A percentile compares a stretch with the other conserved stretches of the same genome.
phyloP scores from a whole-genome alignment of 2,113 vertebrate genomes.

The Zapus hudsonius region DNA sequence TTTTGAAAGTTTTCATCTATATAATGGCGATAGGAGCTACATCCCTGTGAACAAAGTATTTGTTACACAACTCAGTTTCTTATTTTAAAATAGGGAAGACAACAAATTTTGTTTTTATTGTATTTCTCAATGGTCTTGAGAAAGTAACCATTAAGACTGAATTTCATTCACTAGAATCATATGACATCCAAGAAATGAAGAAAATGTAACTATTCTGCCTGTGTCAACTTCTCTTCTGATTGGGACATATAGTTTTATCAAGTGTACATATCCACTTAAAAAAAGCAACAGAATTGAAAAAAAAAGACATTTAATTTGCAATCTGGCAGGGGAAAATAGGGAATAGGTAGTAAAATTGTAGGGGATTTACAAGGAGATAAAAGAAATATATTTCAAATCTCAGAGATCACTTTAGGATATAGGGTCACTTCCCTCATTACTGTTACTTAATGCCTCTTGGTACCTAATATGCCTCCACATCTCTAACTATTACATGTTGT shows the following conservation, averaged over 20 bases:
- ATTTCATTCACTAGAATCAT: conserved; percentile 15
- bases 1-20: background rate
- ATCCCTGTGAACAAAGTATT: background rate
- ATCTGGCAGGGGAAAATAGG: background rate
- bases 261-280: background rate
- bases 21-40: background rate
- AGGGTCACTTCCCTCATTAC: background rate
- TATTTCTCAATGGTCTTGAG: conserved; percentile 14
- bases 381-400: background rate
- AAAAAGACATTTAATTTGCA: background rate
- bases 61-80: background rate
- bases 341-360: background rate
- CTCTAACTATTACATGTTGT: background rate
- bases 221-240: background rate
- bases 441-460: conserved; percentile 4
- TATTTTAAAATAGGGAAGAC: background rate
- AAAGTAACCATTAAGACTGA: background rate
- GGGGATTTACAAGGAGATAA: background rate
- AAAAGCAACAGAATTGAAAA: background rate
- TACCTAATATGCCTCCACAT: background rate
- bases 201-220: conserved; percentile 42
- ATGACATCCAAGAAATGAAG: background rate
- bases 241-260: background rate
- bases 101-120: background rate
- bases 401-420: background rate